phyloP scores from a whole-genome alignment of 2,113 vertebrate genomes.

The Crotalus horridus region DNA sequence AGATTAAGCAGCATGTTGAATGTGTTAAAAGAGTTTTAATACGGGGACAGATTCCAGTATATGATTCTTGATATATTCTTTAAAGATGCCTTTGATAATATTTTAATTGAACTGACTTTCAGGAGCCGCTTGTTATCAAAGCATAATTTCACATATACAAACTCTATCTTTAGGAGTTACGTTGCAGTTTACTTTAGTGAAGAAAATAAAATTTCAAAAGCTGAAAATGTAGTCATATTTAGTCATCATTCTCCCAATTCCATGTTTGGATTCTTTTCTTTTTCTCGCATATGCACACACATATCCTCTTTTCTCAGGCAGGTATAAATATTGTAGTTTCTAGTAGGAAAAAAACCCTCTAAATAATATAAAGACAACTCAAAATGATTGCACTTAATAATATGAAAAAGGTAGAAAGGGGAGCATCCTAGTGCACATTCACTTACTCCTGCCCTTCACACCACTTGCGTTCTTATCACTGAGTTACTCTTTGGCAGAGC shows the following conservation, averaged over 20 bases:
- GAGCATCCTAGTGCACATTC: slow-evolving; percentile 74
- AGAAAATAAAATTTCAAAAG: slow-evolving; percentile 41
- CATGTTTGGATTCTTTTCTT: slow-evolving; percentile 24
- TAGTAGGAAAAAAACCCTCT: slow-evolving; percentile 69
- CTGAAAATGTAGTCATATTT: slow-evolving; percentile 19
- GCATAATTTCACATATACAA: slow-evolving; percentile 7
- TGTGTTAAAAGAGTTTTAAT: neutral
- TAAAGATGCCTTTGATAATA: neutral
- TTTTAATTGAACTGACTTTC: neutral
- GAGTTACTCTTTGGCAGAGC: slow-evolving; percentile 80
- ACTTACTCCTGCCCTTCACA: slow-evolving; percentile 67
- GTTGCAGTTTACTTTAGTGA: neutral
- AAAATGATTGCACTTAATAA: slow-evolving; percentile 83
- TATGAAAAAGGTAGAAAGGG: slow-evolving; percentile 76
- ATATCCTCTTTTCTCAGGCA: slow-evolving; percentile 70
- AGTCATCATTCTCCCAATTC: slow-evolving; percentile 43
- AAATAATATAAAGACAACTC: slow-evolving; percentile 75
- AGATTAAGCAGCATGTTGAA: neutral
- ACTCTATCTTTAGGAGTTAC: neutral
- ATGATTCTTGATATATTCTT: neutral
- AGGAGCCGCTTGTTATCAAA: neutral
- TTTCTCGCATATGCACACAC: slow-evolving; percentile 45
- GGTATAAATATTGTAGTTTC: slow-evolving; percentile 78
- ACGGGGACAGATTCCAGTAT: neutral
- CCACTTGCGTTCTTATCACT: slow-evolving; percentile 57